Percentiles rank a stretch among this genome's conserved stretches.
phyloP scores from a whole-genome alignment of 1,140 invertebrate species.

The Aphis craccivora region DNA sequence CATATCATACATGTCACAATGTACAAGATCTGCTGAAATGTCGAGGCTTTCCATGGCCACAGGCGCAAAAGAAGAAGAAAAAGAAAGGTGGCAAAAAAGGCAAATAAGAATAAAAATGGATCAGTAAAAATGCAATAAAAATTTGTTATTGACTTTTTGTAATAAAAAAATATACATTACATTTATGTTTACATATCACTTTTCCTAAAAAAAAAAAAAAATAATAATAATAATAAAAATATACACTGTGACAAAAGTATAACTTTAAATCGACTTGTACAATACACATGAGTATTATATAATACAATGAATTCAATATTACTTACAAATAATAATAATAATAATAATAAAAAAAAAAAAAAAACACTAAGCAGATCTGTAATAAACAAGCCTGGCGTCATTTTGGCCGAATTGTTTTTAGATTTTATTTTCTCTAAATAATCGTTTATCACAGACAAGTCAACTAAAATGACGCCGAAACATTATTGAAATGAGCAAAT shows the following conservation, averaged over 20 bases:
- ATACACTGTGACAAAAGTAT: conserved; percentile 48
- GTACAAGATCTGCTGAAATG: conserved; percentile 80
- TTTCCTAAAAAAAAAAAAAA: conserved; percentile 54
- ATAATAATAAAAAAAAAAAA: neutral
- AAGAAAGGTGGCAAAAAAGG: conserved; percentile 48
- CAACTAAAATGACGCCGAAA: conserved; percentile 56
- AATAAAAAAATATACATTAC: conserved; percentile 58
- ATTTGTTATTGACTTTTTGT: conserved; percentile 47
- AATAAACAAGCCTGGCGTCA: conserved; percentile 58
- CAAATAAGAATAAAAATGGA: conserved; percentile 7
- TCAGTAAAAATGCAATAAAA: conserved; percentile 34
- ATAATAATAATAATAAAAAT: conserved; percentile 48
- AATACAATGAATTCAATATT: conserved; percentile 47
- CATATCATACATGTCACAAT: conserved; percentile 87
- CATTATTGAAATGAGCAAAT: conserved; percentile 57
- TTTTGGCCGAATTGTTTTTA: conserved; percentile 54
- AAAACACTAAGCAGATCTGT: conserved; percentile 58
- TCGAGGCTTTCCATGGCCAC: conserved; percentile 83
- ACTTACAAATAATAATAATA: conserved; percentile 46
- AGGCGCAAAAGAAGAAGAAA: conserved; percentile 62
- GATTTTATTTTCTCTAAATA: conserved; percentile 44
- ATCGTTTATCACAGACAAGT: conserved; percentile 55
- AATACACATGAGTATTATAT: conserved; percentile 51
- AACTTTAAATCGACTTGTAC: conserved; percentile 31
- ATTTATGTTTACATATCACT: conserved; percentile 57